phyloP scores from a whole-genome alignment of 2,797 vertebrate genomes.

The Phataginus tricuspis region DNA sequence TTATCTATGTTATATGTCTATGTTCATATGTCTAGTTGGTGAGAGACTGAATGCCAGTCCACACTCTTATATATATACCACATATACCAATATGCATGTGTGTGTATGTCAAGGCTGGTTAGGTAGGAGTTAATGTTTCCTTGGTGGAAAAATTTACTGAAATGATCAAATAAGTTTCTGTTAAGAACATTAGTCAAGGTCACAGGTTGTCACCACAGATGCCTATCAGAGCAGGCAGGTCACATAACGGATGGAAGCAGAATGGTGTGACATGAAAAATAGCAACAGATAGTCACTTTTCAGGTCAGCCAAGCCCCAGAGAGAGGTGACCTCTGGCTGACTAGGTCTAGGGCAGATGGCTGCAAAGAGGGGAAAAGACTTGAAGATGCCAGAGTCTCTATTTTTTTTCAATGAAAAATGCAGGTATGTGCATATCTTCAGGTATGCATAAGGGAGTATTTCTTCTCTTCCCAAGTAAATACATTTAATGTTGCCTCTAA shows the following conservation, averaged over 20 bases:
- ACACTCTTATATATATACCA: neutral
- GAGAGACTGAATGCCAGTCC: neutral
- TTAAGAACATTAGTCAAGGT: neutral
- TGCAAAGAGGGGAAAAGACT: neutral
- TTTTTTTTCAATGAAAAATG: neutral
- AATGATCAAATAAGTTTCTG: slow-evolving; percentile 20
- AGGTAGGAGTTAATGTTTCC: neutral
- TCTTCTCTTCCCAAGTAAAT: slow-evolving; percentile 13
- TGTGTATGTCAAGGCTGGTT: neutral
- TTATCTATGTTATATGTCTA: neutral
- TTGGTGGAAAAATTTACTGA: slow-evolving; percentile 11
- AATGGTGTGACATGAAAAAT: neutral
- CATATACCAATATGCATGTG: neutral
- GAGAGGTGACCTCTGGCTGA: neutral
- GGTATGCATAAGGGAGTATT: neutral
- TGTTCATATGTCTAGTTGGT: neutral
- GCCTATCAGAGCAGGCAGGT: neutral
- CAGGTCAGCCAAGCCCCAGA: neutral
- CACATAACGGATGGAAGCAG: neutral
- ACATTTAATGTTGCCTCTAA: neutral
- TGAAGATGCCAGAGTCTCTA: neutral
- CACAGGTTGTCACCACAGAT: neutral
- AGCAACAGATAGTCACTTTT: neutral
- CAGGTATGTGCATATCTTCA: neutral
- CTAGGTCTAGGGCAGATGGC: neutral